A percentile compares a stretch with the other conserved stretches of the same genome.
Evolutionary conservation across 2,113 vertebrate species (phyloP).

Genomic region (Megaceryle torquata): DNA sequence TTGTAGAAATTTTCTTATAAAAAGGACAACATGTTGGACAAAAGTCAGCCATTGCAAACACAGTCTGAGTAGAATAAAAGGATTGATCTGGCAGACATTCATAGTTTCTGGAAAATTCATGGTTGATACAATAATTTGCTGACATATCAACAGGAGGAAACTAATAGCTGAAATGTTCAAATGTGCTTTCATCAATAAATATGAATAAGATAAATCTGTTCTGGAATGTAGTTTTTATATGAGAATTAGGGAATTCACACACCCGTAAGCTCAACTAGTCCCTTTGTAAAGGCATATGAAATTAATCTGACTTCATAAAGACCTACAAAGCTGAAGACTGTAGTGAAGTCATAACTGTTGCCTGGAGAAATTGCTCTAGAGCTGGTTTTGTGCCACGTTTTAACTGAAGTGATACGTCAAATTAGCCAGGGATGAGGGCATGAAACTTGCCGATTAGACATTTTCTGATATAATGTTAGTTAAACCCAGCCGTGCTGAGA

Average conservation of each 20-base stretch:
- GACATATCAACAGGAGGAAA: neutral
- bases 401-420: neutral
- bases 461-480: neutral
- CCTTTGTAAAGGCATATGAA: neutral
- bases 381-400: neutral
- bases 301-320: neutral
- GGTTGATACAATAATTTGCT: neutral
- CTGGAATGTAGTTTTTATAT: neutral
- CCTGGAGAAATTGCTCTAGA: neutral
- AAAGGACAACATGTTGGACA: neutral
- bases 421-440: neutral
- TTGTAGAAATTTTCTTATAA: neutral
- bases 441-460: neutral
- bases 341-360: neutral
- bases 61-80: neutral
- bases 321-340: neutral
- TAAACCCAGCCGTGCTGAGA: neutral
- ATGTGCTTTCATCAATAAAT: neutral
- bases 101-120: neutral
- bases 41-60: neutral
- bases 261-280: neutral
- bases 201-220: neutral
- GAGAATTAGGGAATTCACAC: neutral
- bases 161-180: neutral
- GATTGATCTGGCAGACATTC: neutral